Evolutionary conservation across 2,113 vertebrate genomes (phyloP).

Genomic region (Lagopus muta): DNA sequence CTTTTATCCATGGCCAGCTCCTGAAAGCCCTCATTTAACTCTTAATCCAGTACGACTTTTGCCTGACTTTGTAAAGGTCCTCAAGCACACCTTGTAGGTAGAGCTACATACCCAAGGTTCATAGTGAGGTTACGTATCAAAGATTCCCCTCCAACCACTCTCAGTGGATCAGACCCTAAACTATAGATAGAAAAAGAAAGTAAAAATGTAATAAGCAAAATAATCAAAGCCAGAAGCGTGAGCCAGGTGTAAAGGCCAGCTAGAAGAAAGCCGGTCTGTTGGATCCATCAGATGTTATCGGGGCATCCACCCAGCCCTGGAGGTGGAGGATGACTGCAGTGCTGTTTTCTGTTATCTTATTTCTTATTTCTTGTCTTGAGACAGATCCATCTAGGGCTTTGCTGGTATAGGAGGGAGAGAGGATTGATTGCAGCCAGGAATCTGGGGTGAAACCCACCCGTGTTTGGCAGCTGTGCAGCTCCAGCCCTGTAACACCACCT

Average conservation of each 20-base stretch:
- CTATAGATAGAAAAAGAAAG: background rate
- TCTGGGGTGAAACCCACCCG: background rate
- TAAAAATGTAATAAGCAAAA: background rate
- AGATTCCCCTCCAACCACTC: background rate
- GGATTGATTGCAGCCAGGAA: background rate
- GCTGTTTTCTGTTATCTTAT: background rate
- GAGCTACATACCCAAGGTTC: background rate
- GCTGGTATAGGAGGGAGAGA: background rate
- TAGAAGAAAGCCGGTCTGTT: background rate
- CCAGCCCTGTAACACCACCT: background rate
- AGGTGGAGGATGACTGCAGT: background rate
- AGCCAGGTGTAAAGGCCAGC: background rate
- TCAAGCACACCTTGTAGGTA: background rate
- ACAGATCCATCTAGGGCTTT: accelerated
- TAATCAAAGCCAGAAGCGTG: background rate
- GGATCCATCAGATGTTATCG: background rate
- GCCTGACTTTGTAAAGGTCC: background rate
- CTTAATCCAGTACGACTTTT: background rate
- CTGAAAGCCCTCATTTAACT: background rate
- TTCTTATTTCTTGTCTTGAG: background rate
- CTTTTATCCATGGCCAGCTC: background rate
- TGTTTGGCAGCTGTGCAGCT: background rate
- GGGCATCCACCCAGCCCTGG: background rate
- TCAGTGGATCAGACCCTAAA: background rate
- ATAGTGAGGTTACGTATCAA: background rate